Evolutionary conservation across 2,888 invertebrate genomes (phyloP).

Genomic region (Andrena chrysosceles): DNA sequence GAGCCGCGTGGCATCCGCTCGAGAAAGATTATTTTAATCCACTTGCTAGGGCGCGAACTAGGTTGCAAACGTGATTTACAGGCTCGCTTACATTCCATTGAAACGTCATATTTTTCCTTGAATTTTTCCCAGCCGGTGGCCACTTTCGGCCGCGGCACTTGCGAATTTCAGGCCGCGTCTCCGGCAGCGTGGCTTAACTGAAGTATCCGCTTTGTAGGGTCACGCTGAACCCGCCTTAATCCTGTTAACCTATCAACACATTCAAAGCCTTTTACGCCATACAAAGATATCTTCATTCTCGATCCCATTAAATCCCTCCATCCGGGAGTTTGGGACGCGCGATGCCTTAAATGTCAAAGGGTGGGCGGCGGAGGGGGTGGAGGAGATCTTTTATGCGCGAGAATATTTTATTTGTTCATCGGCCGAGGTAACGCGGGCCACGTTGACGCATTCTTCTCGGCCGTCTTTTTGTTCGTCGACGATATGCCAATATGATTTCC

Average conservation of each 20-base stretch:
- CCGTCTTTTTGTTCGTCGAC: background rate
- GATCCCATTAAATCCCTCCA: slow-evolving; percentile 71
- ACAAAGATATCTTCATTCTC: slow-evolving; percentile 71
- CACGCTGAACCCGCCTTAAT: slow-evolving; percentile 70
- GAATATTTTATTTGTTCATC: slow-evolving; percentile 40
- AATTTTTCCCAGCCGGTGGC: background rate
- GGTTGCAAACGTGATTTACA: slow-evolving; percentile 9
- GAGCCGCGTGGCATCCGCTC: background rate
- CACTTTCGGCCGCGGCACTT: slow-evolving; percentile 30
- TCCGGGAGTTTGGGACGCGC: slow-evolving; percentile 51
- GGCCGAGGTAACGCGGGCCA: background rate
- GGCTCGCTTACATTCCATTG: background rate
- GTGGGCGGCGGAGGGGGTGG: background rate
- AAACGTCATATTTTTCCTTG: slow-evolving; percentile 25
- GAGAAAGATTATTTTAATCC: slow-evolving; percentile 15
- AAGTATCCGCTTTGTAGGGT: slow-evolving; percentile 65
- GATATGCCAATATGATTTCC: slow-evolving; percentile 2
- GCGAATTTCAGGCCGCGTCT: slow-evolving; percentile 60
- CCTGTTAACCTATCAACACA: slow-evolving; percentile 75
- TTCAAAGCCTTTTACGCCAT: slow-evolving; percentile 68
- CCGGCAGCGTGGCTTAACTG: slow-evolving; percentile 60
- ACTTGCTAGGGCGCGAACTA: background rate
- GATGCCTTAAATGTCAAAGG: slow-evolving; percentile 56
- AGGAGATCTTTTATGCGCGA: slow-evolving; percentile 35
- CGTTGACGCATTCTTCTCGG: background rate